Evolutionary conservation across 2,113 vertebrate genomes (phyloP), one percentile per base, ranked within the genome.

Genomic region (Glaucidium brasilianum): DNA sequence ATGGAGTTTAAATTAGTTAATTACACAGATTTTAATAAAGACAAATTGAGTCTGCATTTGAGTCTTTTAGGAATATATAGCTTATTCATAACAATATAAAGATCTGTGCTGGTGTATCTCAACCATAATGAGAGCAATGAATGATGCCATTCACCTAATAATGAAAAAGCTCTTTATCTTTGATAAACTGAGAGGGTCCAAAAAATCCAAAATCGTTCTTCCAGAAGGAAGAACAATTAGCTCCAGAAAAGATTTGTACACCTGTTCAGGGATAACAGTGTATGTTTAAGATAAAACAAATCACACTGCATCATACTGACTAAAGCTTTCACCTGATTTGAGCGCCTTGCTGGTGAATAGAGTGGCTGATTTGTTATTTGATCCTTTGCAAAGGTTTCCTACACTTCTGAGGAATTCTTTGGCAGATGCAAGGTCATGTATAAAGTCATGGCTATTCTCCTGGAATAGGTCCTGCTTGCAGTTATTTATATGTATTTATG

Each of bases 1-100:
- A 82, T 83, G 39, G 74, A 96, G 97, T 97, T 95, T 96, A 97
- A 96, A 97, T 94, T 64, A 95, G 29, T 79, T 96, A 90, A 96
- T 96, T 96, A 92, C 86, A 96, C 68, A 90, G 26, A 95, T 96
- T 96, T 96, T 95, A 81, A 91, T 95, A 85, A 91, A 67, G 79
- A 95, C 94, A 90, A 95, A 88, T 34, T 85, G 49, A 83, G 68
- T 90, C 3, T 3, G 10, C 32, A 71, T 85, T 96, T 96, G 77
- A 81, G 3, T 88, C 58, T 84, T 91, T 94, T 49, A 78, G 12
- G 82, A 91, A 66, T 55, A 76, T 43, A 41, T 71, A 83, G 55
- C 13, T 85, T 95, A 87, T 55, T 91, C 29, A 69, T 64, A 96
- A 74, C 59, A 56, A 39, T 83, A 63, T 30, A 72, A 35, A 88